Evolutionary conservation across 2,113 vertebrate genomes (phyloP), one percentile per base, ranked within the genome.

Genomic region (Alectura lathami): DNA sequence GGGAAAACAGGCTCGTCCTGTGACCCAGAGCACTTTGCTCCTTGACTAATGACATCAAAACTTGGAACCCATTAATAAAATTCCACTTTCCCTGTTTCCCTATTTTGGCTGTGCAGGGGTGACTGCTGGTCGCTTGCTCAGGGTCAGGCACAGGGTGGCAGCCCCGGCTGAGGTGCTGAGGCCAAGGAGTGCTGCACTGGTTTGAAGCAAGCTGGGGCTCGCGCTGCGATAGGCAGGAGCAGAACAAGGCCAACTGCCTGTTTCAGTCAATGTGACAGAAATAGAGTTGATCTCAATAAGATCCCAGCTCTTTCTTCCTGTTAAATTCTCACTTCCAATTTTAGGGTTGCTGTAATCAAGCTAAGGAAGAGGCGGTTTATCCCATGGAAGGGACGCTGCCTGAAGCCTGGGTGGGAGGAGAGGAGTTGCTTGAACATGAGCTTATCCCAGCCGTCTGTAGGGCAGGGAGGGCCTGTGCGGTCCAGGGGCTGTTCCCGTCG

Each of bases 271-370:
- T 9, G 8, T 70, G 94, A 91, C 94, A 96, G 93, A 95, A 97
- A 97, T 93, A 96, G 93, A 93, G 69, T 94, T 96, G 91, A 93
- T 92, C 91, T 96, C 94, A 93, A 56, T 94, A 90, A 94, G 79
- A 93, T 91, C 90, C 89, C n/a, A 91, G 54, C 59, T 89, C 89
- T 88, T 93, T 95, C 88, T 93, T 96, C 91, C 93, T 94, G 86
- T 84, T 95, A 94, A 85, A 45, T 93, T 92, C 88, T 91, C 64
- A 50, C 56, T 91, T 93, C 89, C 93, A 88, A 83, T 96, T 95
- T 91, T 95, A 96, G 91, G 79, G 78, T 91, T 89, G 76, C 85
- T 94, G 85, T 91, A 95, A 96, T 88, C 85, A 96, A 95, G 85
- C 57, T 47, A 43, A 96, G 73, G 90, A 95, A 88, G 85, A 94